Evolutionary conservation across 2,113 vertebrate genomes (phyloP).

Genomic region (Engystomops pustulosus): DNA sequence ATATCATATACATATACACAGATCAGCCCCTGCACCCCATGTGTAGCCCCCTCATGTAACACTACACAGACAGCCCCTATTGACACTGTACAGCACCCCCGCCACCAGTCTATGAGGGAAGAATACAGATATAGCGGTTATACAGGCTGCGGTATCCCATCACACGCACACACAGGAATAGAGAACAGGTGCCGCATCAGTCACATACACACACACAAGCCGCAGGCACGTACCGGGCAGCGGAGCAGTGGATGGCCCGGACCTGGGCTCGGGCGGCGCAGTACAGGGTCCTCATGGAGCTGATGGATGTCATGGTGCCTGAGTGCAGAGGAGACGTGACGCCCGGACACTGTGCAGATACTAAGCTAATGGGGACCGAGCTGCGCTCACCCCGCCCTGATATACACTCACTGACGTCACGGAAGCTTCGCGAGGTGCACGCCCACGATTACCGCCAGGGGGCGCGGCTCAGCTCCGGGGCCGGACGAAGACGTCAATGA

Average conservation of each 20-base stretch:
- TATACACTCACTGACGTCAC: slow-evolving; percentile 52
- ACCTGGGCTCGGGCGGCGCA: slow-evolving; percentile 62
- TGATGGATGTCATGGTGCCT: slow-evolving; percentile 74
- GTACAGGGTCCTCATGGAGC: slow-evolving; percentile 71
- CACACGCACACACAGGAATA: too few relatives aligned
- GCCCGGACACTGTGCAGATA: too few relatives aligned
- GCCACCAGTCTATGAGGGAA: too few relatives aligned
- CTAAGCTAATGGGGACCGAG: slow-evolving; percentile 28
- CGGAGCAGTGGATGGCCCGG: slow-evolving; percentile 60
- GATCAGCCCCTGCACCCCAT: too few relatives aligned
- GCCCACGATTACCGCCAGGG: slow-evolving; percentile 47
- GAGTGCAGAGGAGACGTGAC: background rate
- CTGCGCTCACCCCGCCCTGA: slow-evolving; percentile 44
- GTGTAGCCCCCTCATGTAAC: too few relatives aligned
- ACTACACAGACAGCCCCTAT: background rate
- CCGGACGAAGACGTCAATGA: background rate
- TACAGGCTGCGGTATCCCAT: too few relatives aligned
- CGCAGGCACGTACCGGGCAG: slow-evolving; percentile 62
- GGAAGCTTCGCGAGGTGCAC: slow-evolving; percentile 55
- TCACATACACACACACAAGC: background rate
- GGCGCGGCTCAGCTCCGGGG: background rate
- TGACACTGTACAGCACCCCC: too few relatives aligned
- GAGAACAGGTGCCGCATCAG: background rate
- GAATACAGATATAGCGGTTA: too few relatives aligned
- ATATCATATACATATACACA: too few relatives aligned